Conservation (phyloP, 2,888 invertebrate genomes). For the Hydriomena furcata region DNA sequence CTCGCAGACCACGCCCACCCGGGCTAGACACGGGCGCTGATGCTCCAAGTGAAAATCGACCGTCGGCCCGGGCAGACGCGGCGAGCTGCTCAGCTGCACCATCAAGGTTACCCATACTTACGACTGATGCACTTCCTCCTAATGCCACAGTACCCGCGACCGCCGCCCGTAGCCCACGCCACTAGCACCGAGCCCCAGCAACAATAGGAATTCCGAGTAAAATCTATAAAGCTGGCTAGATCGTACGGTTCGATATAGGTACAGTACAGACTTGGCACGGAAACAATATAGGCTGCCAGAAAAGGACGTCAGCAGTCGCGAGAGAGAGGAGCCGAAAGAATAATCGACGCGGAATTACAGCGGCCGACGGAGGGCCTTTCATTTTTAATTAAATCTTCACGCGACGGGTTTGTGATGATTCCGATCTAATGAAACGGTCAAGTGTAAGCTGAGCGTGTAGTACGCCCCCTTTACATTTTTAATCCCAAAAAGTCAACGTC, state of each 20-base stretch:
- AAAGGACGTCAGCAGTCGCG: slow-evolving; percentile 64
- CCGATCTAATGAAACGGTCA: slow-evolving; percentile 42
- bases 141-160: slow-evolving; percentile 28
- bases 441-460: slow-evolving; percentile 33
- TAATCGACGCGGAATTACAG: slow-evolving; percentile 58
- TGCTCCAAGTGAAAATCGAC: slow-evolving; percentile 83
- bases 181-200: slow-evolving; percentile 38
- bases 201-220: slow-evolving; percentile 45
- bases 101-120: slow-evolving; percentile 71
- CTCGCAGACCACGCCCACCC: slow-evolving; percentile 81
- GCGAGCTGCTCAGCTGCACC: slow-evolving; percentile 65
- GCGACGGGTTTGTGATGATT: slow-evolving; percentile 48
- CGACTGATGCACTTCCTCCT: slow-evolving; percentile 63
- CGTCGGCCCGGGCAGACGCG: slow-evolving; percentile 81
- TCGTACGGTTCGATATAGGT: slow-evolving; percentile 63
- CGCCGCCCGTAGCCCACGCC: slow-evolving; percentile 31
- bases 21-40: slow-evolving; percentile 78
- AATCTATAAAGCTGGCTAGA: slow-evolving; percentile 64
- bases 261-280: slow-evolving; percentile 68
- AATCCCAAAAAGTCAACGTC: slow-evolving; percentile 31
- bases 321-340: slow-evolving; percentile 61
- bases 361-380: slow-evolving; percentile 55
- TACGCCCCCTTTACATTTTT: slow-evolving; percentile 27
- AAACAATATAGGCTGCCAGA: slow-evolving; percentile 72
- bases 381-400: slow-evolving; percentile 61